phyloP scores from a whole-genome alignment of 2,797 vertebrate species.

The Xiphorhynchus erythropygius region DNA sequence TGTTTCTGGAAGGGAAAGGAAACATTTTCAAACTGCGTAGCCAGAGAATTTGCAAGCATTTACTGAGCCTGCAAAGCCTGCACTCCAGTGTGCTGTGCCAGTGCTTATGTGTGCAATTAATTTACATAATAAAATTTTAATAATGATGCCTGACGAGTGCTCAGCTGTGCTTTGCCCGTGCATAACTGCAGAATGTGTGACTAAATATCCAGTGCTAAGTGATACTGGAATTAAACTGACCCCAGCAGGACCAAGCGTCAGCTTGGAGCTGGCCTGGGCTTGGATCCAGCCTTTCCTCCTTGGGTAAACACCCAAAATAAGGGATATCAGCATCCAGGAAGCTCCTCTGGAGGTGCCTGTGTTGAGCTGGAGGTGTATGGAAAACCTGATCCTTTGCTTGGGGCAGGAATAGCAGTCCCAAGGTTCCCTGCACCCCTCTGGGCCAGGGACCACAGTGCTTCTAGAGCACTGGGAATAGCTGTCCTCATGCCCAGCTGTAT shows the following conservation, averaged over 20 bases:
- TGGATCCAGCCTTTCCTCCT: not conserved
- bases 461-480: not conserved
- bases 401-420: not conserved
- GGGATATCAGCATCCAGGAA: fast-evolving
- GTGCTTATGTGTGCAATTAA: not conserved
- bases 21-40: not conserved
- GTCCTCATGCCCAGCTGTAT: fast-evolving
- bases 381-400: fast-evolving
- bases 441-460: fast-evolving
- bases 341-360: not conserved
- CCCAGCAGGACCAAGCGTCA: fast-evolving
- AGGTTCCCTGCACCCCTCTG: not conserved
- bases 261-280: not conserved
- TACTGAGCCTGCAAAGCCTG: not conserved
- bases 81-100: not conserved
- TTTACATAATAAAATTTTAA: not conserved
- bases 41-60: not conserved
- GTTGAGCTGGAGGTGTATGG: fast-evolving
- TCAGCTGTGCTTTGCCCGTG: not conserved
- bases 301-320: fast-evolving
- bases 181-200: not conserved
- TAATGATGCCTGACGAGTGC: not conserved
- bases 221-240: not conserved
- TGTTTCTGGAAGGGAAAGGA: not conserved
- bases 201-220: not conserved